Base-by-base conservation (phyloP, 2,888 invertebrate species). In the Prosapia bicincta region DNA sequence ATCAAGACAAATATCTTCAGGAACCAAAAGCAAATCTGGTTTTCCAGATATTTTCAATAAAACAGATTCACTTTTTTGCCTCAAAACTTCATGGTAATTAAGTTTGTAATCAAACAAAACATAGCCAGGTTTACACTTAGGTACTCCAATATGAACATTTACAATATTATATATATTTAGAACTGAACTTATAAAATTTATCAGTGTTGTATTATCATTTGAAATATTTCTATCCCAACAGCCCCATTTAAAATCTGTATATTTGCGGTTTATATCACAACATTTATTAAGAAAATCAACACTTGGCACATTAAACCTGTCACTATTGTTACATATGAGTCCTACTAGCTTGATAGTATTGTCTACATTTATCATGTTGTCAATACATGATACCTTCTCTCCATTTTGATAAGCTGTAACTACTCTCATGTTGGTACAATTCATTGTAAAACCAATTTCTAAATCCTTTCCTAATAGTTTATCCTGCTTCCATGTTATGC, bases 1-100 rank as follows among this genome's bases (percentile, higher is more conserved):
- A 43, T 84, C 84, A 71, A 84, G 66, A 66, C 84, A 84, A 28
- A 81, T 78, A 70, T 81, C 82, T 20, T 81, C 80, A 2, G 78
- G 78, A 13, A 74, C 78, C 68, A 79, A 74, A 32, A 77, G 68
- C 24, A 78, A 54, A 20, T 71, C 75, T 1, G 68, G 28, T 10
- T 71, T 69, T 28, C 78, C 79, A 15, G 54, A 69, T 0, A 67
- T 69, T 68, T 67, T 74, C 28, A 79, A 76, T 1, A 75, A 66
- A 9, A 80, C 77, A 7, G 79, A 78, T 71, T 78, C 80, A 66
- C 76, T 77, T 20, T 79, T 78, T 66, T 77, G 73, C 23, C 79
- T 69, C 32, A 75, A 43, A 1, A 78, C 77, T 2, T 78, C 74
- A 23, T 69, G 73, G 20, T 76, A 75, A 43, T 38, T 78, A 0